Percentiles rank a stretch among this genome's conserved stretches.
Evolutionary conservation across 2,113 vertebrate species (phyloP).

Genomic region (Eptesicus fuscus): DNA sequence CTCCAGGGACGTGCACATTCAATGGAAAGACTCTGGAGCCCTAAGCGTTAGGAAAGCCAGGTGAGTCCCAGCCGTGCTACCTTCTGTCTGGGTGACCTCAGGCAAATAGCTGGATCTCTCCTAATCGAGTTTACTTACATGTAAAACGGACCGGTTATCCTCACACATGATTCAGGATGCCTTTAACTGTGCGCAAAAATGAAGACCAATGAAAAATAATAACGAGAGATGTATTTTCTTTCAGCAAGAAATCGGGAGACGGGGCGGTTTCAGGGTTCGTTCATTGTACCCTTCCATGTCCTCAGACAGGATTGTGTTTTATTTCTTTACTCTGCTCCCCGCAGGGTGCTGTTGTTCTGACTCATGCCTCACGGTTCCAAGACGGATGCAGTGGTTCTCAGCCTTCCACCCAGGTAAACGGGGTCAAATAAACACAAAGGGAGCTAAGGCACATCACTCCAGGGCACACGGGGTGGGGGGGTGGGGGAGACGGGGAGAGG

Average conservation of each 20-base stretch:
- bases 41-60: neutral
- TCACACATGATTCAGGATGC: neutral
- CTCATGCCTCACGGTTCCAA: neutral
- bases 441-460: neutral
- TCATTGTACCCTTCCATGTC: neutral
- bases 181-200: neutral
- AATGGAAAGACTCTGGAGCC: neutral
- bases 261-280: neutral
- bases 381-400: neutral
- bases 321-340: neutral
- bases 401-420: neutral
- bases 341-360: neutral
- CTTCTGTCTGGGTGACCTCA: neutral
- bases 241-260: neutral
- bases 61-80: neutral
- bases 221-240: neutral
- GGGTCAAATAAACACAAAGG: neutral
- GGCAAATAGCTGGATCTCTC: neutral
- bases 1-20: neutral
- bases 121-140: neutral
- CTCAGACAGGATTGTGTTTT: neutral
- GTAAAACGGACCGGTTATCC: neutral
- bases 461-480: accelerated
- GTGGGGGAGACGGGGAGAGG: no score
- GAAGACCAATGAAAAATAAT: neutral